Conservation (phyloP, 2,888 invertebrate genomes). For the Protophormia terraenovae region DNA sequence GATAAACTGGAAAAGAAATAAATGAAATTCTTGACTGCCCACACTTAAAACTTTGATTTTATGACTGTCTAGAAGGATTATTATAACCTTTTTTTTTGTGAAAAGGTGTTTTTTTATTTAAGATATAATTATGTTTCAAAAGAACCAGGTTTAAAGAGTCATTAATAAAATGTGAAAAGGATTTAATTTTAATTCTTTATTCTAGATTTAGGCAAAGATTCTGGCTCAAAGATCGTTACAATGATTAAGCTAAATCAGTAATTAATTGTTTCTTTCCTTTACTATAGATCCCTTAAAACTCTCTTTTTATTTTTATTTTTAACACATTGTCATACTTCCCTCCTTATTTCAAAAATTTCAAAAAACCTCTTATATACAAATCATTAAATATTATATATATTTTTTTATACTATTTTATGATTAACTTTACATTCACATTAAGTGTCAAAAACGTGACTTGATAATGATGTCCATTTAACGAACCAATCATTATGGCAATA, state of each 20-base stretch:
- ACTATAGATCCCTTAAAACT: no score
- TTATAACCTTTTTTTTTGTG: not conserved
- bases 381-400: slow-evolving; percentile 15
- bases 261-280: no score
- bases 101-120: not conserved
- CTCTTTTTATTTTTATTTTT: not conserved
- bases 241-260: no score
- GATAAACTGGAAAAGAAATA: not conserved
- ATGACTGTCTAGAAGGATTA: not conserved
- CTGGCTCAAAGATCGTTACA: no score
- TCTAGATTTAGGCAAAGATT: no score
- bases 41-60: not conserved
- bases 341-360: no score
- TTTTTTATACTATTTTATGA: slow-evolving; percentile 15
- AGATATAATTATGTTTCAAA: not conserved
- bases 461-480: slow-evolving; percentile 68
- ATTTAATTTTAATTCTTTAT: no score
- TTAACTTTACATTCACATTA: slow-evolving; percentile 54
- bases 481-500: slow-evolving; percentile 58
- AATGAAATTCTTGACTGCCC: slow-evolving; percentile 20
- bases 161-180: no score
- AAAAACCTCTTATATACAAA: not conserved
- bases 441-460: slow-evolving; percentile 73
- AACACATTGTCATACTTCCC: not conserved
- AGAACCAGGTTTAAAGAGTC: no score